Evolutionary conservation across 2,888 invertebrate species (phyloP).

Genomic region (Orthosia incerta): DNA sequence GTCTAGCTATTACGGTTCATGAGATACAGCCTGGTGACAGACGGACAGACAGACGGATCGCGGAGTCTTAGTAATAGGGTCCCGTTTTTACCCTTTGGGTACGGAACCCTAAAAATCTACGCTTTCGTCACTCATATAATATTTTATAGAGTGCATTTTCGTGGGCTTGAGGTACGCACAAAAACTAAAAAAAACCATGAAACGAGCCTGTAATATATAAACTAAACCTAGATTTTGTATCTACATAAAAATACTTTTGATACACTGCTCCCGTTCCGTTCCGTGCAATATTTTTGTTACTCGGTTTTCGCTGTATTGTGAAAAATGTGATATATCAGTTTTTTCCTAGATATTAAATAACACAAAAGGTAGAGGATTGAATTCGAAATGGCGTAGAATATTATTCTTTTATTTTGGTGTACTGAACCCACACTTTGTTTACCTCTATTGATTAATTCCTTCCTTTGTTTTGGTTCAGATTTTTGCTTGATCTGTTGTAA

Average conservation of each 20-base stretch:
- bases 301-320: conserved; percentile 12
- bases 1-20: too few species aligned
- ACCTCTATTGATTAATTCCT: conserved; percentile 2
- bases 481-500: not conserved
- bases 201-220: not conserved
- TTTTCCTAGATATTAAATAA: conserved; percentile 8
- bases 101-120: too few species aligned
- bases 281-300: conserved; percentile 13
- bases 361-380: conserved; percentile 8
- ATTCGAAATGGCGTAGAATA: not conserved
- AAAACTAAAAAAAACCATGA: not conserved
- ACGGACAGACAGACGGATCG: too few species aligned
- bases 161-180: not conserved
- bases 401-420: conserved; percentile 15
- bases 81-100: too few species aligned
- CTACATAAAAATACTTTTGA: conserved; percentile 1
- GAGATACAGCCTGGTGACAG: too few species aligned
- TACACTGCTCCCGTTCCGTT: conserved; percentile 4
- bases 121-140: too few species aligned
- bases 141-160: not conserved
- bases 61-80: too few species aligned
- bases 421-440: not conserved
- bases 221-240: not conserved
- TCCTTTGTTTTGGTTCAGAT: not conserved
- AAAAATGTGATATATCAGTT: conserved; percentile 11